Conservation (phyloP, 2,113 vertebrate genomes). For the Sceloporus undulatus region DNA sequence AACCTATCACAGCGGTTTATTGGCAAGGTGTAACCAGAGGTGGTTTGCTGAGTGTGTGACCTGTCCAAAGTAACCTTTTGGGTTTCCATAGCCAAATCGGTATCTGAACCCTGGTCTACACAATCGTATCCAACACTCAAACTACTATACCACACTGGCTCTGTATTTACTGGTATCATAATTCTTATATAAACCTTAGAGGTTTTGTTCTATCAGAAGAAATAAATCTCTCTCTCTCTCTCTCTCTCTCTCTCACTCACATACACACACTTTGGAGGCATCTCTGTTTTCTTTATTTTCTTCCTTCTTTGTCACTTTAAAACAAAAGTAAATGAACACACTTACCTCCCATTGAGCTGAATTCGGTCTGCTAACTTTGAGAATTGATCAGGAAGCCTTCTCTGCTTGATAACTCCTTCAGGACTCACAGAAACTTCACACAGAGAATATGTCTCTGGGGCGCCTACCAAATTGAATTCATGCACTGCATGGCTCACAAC, state of each 20-base stretch:
- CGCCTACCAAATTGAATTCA: constrained; percentile 88
- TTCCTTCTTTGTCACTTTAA: neutral
- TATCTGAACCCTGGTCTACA: too few species aligned
- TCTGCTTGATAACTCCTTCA: constrained; percentile 95
- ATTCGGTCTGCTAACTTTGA: constrained; percentile 97
- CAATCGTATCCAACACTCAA: too few species aligned
- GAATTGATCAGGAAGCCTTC: constrained; percentile 93
- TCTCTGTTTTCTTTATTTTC: neutral
- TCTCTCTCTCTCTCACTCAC: neutral
- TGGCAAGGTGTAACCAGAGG: too few species aligned
- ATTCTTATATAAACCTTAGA: neutral
- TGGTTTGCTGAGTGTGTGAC: too few species aligned
- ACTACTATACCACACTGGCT: too few species aligned
- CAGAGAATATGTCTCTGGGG: constrained; percentile 90
- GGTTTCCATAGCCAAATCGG: too few species aligned
- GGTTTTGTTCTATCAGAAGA: neutral
- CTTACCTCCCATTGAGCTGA: constrained; percentile 94
- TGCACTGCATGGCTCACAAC: constrained; percentile 91
- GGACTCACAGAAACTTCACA: constrained; percentile 96
- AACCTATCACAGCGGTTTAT: too few species aligned
- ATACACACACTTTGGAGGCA: neutral
- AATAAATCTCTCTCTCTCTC: neutral
- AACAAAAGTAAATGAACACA: neutral
- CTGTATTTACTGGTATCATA: neutral
- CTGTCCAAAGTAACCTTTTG: too few species aligned